Evolutionary conservation across 92 coral and sea anemone species (phyloP), one percentile per base, ranked within the genome.

Genomic region (Paragorgia papillata): DNA sequence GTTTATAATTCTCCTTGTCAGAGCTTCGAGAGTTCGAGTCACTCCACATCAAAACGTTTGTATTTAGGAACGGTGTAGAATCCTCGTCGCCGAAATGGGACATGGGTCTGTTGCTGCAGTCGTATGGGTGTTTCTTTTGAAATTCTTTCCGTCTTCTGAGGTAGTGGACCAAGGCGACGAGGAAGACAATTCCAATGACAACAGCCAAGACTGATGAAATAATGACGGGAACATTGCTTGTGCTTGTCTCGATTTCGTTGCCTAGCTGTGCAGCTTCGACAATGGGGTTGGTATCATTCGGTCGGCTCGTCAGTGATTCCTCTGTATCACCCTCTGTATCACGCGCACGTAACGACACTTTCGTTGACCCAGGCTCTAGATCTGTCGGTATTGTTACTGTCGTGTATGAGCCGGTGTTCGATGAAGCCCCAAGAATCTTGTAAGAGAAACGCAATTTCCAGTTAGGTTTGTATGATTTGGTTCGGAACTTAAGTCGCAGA

Each of bases 211-310:
- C 19, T 15, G 40, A 50, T 0, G 77, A 50, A 29, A 70, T 15
- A 29, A 70, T 69, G 18, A 83, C 85, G 26, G 80, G 49, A n/a
- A 81, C 56, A 9, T 34, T 40, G 57, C 82, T 85, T 3, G 62
- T 29, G 31, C 66, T n/a, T 9, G 22, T 24, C 3, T 64, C 70
- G 50, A 53, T 61, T 58, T 57, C 54, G n/a, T n/a, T n/a, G n/a
- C n/a, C n/a, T n/a, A n/a, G n/a, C 24, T 57, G 53, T 15, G 25
- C 30, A 37, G 51, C 73, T 9, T 57, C 83, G 3, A 43, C 25
- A 33, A 4, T 19, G 17, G 62, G 55, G 30, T 27, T 18, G 7
- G 55, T 70, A 2, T 0, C 48, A 18, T 26, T 70, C 2, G 59
- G 5, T 28, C 48, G 77, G 29, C 17, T 37, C 53, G 14, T 15